Percentiles rank a stretch among this genome's conserved stretches.
phyloP scores from a whole-genome alignment of 2,113 vertebrate genomes.

The Serilophus lunatus region DNA sequence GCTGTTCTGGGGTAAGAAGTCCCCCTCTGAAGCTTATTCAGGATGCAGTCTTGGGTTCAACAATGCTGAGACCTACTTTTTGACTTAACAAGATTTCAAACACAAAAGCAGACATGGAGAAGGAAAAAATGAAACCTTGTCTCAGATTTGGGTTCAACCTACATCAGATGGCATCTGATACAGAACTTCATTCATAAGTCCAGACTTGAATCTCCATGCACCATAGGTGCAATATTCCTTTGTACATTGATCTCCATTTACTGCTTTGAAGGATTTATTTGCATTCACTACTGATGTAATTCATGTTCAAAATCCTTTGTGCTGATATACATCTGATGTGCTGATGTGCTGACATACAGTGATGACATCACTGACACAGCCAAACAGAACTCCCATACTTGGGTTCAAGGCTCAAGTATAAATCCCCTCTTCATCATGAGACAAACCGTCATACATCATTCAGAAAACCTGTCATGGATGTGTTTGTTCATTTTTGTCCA shows the following conservation, averaged over 20 bases:
- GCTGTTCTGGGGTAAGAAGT: not conserved
- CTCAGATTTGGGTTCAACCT: not conserved
- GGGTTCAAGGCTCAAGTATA: not conserved
- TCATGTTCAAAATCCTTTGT: not conserved
- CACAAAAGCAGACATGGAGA: not conserved
- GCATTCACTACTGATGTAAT: not conserved
- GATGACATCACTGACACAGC: not conserved
- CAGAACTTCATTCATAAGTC: not conserved
- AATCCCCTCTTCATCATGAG: not conserved
- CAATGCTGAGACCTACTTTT: not conserved
- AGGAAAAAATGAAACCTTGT: not conserved
- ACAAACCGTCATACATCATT: rapidly evolving
- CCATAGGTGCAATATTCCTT: not conserved
- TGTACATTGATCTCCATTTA: not conserved
- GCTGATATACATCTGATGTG: too few species aligned
- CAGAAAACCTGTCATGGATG: not conserved
- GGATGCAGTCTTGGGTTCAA: not conserved
- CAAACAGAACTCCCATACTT: not conserved
- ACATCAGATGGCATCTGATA: not conserved
- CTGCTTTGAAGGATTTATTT: not conserved
- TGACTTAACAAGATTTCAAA: not conserved
- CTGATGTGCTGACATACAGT: not conserved
- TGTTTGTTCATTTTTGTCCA: not conserved
- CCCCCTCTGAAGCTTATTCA: not conserved
- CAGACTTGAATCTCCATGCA: not conserved